Percentiles rank a stretch among this genome's conserved stretches.
Conservation (phyloP, 2,888 invertebrate species). For the Stratiomys singularior region DNA sequence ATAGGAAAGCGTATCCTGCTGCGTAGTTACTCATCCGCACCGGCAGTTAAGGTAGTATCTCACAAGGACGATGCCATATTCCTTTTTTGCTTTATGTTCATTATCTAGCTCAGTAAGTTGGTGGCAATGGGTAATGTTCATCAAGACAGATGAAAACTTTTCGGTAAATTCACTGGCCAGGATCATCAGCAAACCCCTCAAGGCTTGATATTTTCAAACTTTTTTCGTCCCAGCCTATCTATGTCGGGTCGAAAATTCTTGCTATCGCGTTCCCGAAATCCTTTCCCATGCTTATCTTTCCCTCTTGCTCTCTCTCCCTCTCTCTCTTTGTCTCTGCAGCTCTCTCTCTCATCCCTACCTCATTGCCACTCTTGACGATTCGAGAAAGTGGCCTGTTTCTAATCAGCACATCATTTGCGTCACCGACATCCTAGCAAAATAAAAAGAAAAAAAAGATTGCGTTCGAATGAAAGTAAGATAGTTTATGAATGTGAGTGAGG, state of each 20-base stretch:
- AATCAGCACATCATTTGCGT: slow-evolving; percentile 46
- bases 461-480: slow-evolving; percentile 12
- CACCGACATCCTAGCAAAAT: slow-evolving; percentile 20
- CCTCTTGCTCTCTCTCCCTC: not conserved
- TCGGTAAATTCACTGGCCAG: slow-evolving; percentile 2
- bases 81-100: slow-evolving; percentile 1
- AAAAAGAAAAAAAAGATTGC: slow-evolving; percentile 23
- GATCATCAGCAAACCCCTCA: not conserved
- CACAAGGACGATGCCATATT: no score
- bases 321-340: not conserved
- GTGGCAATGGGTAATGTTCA: slow-evolving; percentile 6
- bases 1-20: not conserved
- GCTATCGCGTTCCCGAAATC: slow-evolving; percentile 23
- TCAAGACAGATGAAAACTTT: slow-evolving; percentile 32
- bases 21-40: not conserved
- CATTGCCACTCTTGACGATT: no score
- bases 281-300: not conserved
- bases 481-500: not conserved
- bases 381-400: not conserved
- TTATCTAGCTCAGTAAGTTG: slow-evolving; percentile 20
- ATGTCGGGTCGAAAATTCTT: slow-evolving; percentile 8
- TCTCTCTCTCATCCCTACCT: no score
- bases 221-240: not conserved
- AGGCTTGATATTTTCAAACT: slow-evolving; percentile 13
- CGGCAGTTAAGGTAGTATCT: not conserved